Evolutionary conservation across 2,113 vertebrate species (phyloP).

Genomic region (Mesocricetus auratus): DNA sequence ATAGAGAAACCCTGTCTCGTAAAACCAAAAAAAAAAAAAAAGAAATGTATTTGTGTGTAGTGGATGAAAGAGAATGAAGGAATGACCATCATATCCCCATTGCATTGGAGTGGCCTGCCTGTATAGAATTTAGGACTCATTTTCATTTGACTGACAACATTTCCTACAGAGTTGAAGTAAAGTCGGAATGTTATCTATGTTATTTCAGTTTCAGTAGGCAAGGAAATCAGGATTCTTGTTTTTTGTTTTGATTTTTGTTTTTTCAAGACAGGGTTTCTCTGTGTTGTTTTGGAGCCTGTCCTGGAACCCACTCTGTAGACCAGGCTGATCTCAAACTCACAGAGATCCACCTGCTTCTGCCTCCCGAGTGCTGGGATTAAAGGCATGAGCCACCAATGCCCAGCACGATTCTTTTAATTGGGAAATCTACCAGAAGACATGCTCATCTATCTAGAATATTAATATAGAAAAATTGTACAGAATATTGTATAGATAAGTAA

Average conservation of each 20-base stretch:
- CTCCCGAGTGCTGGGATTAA: too few species aligned
- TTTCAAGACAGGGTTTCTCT: too few species aligned
- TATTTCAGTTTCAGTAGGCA: neutral
- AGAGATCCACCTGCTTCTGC: too few species aligned
- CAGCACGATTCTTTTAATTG: constrained; percentile 36
- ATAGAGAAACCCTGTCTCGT: too few species aligned
- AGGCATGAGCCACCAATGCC: too few species aligned
- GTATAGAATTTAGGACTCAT: neutral
- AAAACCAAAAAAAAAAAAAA: too few species aligned
- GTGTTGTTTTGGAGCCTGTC: too few species aligned
- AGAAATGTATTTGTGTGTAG: neutral
- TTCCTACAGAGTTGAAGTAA: neutral
- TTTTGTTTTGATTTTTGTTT: too few species aligned
- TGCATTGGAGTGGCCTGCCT: neutral
- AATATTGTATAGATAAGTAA: neutral
- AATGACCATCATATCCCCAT: neutral
- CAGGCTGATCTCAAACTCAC: too few species aligned
- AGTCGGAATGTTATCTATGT: neutral
- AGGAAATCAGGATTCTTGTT: neutral
- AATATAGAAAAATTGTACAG: neutral
- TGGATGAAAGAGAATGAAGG: neutral
- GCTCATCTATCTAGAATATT: neutral
- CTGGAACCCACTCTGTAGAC: too few species aligned
- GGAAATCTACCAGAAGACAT: neutral
- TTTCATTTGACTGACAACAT: neutral